Evolutionary conservation across 2,888 invertebrate genomes (phyloP), one percentile per base, ranked within the genome.

Genomic region (Lithophane ornitopus): DNA sequence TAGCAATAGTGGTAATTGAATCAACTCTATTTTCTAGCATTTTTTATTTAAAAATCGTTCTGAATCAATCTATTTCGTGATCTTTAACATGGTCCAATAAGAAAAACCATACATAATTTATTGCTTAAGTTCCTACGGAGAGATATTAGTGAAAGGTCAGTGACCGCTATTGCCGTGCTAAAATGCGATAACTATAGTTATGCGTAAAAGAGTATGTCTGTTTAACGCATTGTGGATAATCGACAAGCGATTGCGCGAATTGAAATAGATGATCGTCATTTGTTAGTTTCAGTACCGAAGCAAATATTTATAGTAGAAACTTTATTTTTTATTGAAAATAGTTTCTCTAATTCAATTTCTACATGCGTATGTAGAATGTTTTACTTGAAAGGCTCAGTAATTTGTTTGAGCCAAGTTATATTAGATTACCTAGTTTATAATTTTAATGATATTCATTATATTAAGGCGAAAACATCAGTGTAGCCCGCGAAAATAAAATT

Each of bases 241-340:
- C 19, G 58, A 0, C 22, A n/a, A 54, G 8, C 26, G 9, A 81
- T 59, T 46, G n/a, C 9, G 61, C 56, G 16, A 70, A 46, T 58
- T 26, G 19, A 70, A 78, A 70, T 77, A 44, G 4, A 77, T 77
- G 59, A 70, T 26, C 52, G 26, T 19, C 52, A 71, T 78, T 46
- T 63, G 14, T 78, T 70, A 46, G 26, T 76, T 80, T 67, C 41
- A 70, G 34, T 63, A 63, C 67, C 71, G 26, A 68, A 70, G 8
- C 39, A 22, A 80, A 70, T 34, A 75, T 69, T 76, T 59, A 46
- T 61, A 11, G 28, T 14, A 54, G 8, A n/a, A 28, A 19, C 46
- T 34, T 26, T 1, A n/a, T 19, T 54, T 54, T 81, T 59, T 49
- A 59, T 41, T 39, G 34, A 39, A 70, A 39, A 59, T 34, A 46